phyloP scores from a whole-genome alignment of 2,113 vertebrate species.

The Scomber japonicus region DNA sequence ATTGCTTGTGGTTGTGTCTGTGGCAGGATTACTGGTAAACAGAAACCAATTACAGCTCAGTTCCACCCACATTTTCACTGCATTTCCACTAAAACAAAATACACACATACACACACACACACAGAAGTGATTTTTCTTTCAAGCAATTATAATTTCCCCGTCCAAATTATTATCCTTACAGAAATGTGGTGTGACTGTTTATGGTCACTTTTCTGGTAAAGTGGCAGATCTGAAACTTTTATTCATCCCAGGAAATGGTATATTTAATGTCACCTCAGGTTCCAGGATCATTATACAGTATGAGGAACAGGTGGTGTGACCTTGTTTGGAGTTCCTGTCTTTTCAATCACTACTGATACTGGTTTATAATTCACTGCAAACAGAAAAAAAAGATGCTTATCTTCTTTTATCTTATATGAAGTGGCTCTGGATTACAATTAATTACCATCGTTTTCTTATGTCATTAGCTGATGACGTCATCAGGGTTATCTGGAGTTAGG shows the following conservation, averaged over 20 bases:
- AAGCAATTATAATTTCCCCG: constrained; percentile 46
- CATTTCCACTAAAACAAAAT: constrained; percentile 19
- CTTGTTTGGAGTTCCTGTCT: background rate
- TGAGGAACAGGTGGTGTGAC: background rate
- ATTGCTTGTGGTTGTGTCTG: constrained; percentile 74
- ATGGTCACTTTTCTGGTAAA: constrained; percentile 3
- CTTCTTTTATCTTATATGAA: too few relatives aligned
- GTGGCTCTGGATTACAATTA: too few relatives aligned
- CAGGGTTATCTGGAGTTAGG: too few relatives aligned
- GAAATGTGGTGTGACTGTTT: background rate
- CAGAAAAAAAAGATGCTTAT: background rate
- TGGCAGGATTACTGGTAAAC: constrained; percentile 75
- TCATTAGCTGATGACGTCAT: too few relatives aligned
- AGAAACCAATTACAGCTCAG: constrained; percentile 77
- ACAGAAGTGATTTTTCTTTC: constrained; percentile 32
- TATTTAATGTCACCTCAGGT: background rate
- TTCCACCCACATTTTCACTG: constrained; percentile 40
- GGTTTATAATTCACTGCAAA: background rate
- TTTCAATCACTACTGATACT: background rate
- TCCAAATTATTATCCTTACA: background rate
- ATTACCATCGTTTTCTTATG: too few relatives aligned
- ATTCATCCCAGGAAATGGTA: background rate
- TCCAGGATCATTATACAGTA: background rate
- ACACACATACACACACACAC: constrained; percentile 3
- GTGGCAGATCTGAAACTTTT: constrained; percentile 5